These are phyloP conservation scores for Ceyx cyanopectus DNA, from an alignment of 2,113 vertebrate genomes.

Conservation along the genomic window DNA sequence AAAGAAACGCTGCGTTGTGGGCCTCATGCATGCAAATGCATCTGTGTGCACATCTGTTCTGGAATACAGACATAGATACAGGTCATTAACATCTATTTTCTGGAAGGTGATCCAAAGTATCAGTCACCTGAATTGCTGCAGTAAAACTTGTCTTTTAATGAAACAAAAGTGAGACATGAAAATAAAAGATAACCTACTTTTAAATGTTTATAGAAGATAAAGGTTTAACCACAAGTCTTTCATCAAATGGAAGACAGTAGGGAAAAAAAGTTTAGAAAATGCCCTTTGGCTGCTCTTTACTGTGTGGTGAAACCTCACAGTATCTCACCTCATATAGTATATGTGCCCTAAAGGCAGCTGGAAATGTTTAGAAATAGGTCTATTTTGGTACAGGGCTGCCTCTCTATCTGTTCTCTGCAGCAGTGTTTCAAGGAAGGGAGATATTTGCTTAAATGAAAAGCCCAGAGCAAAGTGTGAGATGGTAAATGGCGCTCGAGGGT, in stretches of 20 bases:
- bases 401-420: constrained; percentile 53
- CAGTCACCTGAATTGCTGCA: constrained; percentile 76
- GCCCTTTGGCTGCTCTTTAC: constrained; percentile 79
- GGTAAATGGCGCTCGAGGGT: constrained; percentile 55
- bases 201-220: constrained; percentile 81
- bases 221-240: constrained; percentile 82
- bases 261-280: constrained; percentile 72
- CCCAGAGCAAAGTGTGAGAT: constrained; percentile 55
- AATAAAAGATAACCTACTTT: constrained; percentile 81
- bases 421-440: constrained; percentile 40
- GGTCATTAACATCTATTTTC: constrained; percentile 78
- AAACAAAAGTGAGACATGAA: constrained; percentile 78
- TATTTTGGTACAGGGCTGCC: constrained; percentile 57
- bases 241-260: constrained; percentile 79
- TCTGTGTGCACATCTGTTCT: constrained; percentile 51
- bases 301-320: constrained; percentile 74
- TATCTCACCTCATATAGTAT: constrained; percentile 79
- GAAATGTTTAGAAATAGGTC: constrained; percentile 76
- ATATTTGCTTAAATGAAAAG: constrained; percentile 69
- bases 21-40: constrained; percentile 50
- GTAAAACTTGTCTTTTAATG: constrained; percentile 73
- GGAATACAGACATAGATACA: constrained; percentile 46
- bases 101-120: constrained; percentile 73
- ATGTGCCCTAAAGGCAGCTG: constrained; percentile 75
- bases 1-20: constrained; percentile 10